Conservation (phyloP, 2,797 vertebrate species). For the Danio albolineatus region DNA sequence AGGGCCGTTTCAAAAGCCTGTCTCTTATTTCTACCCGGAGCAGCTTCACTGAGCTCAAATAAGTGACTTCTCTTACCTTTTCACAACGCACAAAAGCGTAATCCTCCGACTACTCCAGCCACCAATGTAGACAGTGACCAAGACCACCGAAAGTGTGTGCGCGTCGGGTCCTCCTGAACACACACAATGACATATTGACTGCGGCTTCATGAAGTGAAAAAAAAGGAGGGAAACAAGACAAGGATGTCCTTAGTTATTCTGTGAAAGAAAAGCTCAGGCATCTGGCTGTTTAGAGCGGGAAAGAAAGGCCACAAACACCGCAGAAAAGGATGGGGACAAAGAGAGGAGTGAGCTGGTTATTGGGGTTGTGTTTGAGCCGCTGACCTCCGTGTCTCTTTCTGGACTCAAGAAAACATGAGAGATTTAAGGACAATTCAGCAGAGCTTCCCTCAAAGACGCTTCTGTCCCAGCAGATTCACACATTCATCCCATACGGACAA, state of each 20-base stretch:
- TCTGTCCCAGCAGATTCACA: not conserved
- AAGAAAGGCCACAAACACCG: conserved; percentile 83
- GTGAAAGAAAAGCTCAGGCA: conserved; percentile 85
- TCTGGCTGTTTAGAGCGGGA: conserved; percentile 91
- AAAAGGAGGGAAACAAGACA: conserved; percentile 89
- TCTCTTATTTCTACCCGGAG: conserved; percentile 82
- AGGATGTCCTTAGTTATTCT: conserved; percentile 90
- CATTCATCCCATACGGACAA: too few relatives aligned
- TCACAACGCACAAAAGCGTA: conserved; percentile 92
- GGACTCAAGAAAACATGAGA: not conserved
- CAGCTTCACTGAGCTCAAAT: conserved; percentile 98
- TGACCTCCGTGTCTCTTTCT: conserved; percentile 64
- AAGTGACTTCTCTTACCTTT: conserved; percentile 99
- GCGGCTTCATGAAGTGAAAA: conserved; percentile 98
- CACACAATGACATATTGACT: conserved; percentile 95
- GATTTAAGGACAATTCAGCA: not conserved
- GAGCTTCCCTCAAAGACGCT: not conserved
- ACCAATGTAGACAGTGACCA: conserved; percentile 89
- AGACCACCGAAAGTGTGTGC: conserved; percentile 89
- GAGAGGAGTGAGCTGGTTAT: conserved; percentile 82
- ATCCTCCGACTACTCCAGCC: conserved; percentile 96
- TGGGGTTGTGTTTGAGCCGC: conserved; percentile 87
- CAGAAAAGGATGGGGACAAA: conserved; percentile 83
- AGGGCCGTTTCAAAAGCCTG: conserved; percentile 87
- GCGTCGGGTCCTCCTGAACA: conserved; percentile 86